phyloP scores from a whole-genome alignment of 1,140 invertebrate species.

The Hycleus cichorii region DNA sequence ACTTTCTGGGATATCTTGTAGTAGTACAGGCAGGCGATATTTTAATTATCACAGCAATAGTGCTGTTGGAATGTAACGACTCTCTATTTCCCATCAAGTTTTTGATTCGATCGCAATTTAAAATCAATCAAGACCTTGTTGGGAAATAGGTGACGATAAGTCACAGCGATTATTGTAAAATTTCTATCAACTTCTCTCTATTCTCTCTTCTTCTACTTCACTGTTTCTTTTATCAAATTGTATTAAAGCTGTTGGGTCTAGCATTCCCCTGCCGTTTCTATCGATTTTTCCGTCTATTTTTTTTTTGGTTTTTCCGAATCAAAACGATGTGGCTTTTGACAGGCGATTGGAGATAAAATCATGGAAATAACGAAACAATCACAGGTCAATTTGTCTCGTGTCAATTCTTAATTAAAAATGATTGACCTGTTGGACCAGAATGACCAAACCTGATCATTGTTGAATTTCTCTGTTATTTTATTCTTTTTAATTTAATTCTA shows the following conservation, averaged over 20 bases:
- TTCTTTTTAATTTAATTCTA: neutral
- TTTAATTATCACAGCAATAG: neutral
- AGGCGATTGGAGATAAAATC: conserved; percentile 12
- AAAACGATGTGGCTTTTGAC: conserved; percentile 15
- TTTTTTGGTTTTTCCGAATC: too few species aligned
- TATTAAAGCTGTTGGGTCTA: conserved; percentile 14
- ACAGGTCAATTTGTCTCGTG: conserved; percentile 4
- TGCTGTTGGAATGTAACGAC: conserved; percentile 14
- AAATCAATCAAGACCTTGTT: conserved; percentile 1
- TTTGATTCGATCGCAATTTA: neutral
- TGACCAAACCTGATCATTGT: conserved; percentile 4
- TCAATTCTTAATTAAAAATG: neutral
- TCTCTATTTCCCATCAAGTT: conserved; percentile 7
- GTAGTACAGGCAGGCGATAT: conserved; percentile 4
- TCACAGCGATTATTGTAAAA: conserved; percentile 7
- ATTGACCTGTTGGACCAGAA: conserved; percentile 16
- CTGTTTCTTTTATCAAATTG: neutral
- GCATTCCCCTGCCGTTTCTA: conserved; percentile 15
- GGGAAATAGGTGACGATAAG: conserved; percentile 15
- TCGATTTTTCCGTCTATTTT: too few species aligned
- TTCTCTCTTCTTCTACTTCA: conserved; percentile 1
- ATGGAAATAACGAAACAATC: conserved; percentile 10
- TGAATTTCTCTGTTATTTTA: too few species aligned
- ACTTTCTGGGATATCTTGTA: conserved; percentile 3
- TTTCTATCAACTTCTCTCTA: too few species aligned